phyloP scores from a whole-genome alignment of 2,797 vertebrate species.

The Poeciliopsis infans region DNA sequence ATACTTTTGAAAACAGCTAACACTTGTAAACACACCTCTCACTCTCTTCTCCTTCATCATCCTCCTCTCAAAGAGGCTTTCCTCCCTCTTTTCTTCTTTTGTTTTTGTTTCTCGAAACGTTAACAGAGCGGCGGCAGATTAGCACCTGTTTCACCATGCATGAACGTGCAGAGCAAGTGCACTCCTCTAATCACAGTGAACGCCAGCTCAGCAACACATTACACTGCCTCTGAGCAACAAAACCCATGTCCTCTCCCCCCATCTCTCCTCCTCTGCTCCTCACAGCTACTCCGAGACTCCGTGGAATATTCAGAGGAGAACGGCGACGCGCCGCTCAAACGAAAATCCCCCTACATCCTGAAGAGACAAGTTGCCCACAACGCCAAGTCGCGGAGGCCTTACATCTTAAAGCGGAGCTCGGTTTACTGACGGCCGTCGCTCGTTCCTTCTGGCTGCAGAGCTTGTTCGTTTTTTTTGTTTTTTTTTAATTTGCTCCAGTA shows the following conservation, averaged over 20 bases:
- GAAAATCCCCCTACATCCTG: conserved; percentile 96
- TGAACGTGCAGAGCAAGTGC: conserved; percentile 23
- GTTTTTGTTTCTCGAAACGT: background rate
- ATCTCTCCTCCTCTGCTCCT: conserved; percentile 8
- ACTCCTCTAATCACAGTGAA: conserved; percentile 33
- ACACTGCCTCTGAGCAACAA: conserved; percentile 24
- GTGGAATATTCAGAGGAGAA: conserved; percentile 84
- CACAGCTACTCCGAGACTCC: conserved; percentile 75
- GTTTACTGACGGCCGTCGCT: conserved; percentile 83
- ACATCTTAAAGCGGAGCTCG: conserved; percentile 91
- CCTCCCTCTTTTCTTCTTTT: background rate
- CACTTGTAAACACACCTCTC: conserved; percentile 26
- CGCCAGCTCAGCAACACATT: conserved; percentile 6
- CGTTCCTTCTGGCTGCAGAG: conserved; percentile 45
- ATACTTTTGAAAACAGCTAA: conserved; percentile 2
- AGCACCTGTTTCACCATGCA: conserved; percentile 42
- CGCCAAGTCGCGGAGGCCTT: conserved; percentile 92
- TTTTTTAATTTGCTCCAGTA: conserved; percentile 21
- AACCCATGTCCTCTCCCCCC: conserved; percentile 20
- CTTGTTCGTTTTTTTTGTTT: background rate
- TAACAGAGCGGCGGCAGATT: conserved; percentile 32
- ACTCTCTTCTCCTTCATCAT: conserved; percentile 4
- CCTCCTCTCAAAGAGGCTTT: background rate
- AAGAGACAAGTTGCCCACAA: conserved; percentile 87
- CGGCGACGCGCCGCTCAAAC: conserved; percentile 87